Conservation (phyloP, 1,140 invertebrate genomes). For the Physella acuta region DNA sequence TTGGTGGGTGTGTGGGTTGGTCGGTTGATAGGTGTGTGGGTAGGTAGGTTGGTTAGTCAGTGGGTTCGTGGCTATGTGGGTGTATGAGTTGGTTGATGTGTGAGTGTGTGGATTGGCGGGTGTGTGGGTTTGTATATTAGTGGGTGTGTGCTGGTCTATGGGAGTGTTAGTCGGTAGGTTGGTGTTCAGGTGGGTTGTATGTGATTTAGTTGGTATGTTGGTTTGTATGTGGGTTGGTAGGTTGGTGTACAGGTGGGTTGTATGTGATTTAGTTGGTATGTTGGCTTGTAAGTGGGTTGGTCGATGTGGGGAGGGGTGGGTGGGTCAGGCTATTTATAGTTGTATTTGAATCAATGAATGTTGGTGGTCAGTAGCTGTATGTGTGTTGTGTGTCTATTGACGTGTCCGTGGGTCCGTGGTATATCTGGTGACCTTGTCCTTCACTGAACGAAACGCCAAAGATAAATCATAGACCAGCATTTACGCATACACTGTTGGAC, state of each 20-base stretch:
- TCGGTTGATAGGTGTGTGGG: neutral
- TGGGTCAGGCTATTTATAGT: too few relatives aligned
- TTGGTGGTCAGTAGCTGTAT: too few relatives aligned
- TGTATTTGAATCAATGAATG: too few relatives aligned
- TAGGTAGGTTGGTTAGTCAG: neutral
- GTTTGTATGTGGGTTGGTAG: neutral
- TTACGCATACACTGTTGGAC: too few relatives aligned
- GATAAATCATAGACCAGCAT: too few relatives aligned
- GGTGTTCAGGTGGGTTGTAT: neutral
- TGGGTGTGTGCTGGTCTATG: neutral
- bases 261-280: neutral
- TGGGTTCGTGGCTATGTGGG: neutral
- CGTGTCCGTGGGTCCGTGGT: too few relatives aligned
- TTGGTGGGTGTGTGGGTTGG: neutral
- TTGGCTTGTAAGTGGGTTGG: neutral
- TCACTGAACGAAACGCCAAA: too few relatives aligned
- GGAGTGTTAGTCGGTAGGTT: neutral
- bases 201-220: neutral
- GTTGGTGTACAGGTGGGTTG: neutral
- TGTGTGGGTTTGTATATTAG: slow-evolving; percentile 9
- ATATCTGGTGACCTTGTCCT: too few relatives aligned
- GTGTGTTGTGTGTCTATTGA: too few relatives aligned
- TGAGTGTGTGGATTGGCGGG: slow-evolving; percentile 5
- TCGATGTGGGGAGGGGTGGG: neutral
- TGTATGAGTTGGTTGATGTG: neutral